phyloP scores from a whole-genome alignment of 2,888 invertebrate species.

The Ichneumoninae sp. region DNA sequence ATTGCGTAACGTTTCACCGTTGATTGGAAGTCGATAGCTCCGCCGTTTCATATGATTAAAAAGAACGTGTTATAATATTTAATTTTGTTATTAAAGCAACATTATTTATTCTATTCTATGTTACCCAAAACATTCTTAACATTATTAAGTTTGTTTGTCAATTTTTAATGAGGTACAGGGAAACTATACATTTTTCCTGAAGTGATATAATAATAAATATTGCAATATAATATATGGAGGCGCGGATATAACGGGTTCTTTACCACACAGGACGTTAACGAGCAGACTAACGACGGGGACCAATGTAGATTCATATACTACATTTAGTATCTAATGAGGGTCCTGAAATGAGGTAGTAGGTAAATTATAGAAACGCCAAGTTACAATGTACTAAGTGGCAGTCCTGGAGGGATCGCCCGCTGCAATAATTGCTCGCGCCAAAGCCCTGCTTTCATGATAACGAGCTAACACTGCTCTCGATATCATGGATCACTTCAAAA shows the following conservation, averaged over 20 bases:
- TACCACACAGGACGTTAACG: conserved; percentile 23
- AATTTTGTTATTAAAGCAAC: background rate
- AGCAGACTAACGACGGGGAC: conserved; percentile 3
- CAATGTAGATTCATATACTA: conserved; percentile 25
- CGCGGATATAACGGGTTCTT: conserved; percentile 16
- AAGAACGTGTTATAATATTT: background rate
- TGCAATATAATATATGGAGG: background rate
- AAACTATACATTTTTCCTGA: background rate
- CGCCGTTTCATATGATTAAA: background rate
- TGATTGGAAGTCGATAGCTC: background rate
- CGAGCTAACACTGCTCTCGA: background rate
- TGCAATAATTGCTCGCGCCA: background rate
- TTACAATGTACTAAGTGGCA: background rate
- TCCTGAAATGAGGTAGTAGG: conserved; percentile 12
- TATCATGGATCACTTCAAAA: conserved; percentile 2
- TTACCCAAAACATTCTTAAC: background rate
- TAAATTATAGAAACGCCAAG: conserved; percentile 15
- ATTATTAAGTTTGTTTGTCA: background rate
- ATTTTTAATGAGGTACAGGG: conserved; percentile 19
- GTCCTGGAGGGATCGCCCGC: background rate
- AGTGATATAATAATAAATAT: background rate
- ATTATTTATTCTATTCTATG: too few species aligned
- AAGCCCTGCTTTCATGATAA: background rate
- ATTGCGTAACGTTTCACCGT: background rate
- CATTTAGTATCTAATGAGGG: conserved; percentile 31